Conservation (phyloP, 1,140 invertebrate genomes). For the Phortica variegata region DNA sequence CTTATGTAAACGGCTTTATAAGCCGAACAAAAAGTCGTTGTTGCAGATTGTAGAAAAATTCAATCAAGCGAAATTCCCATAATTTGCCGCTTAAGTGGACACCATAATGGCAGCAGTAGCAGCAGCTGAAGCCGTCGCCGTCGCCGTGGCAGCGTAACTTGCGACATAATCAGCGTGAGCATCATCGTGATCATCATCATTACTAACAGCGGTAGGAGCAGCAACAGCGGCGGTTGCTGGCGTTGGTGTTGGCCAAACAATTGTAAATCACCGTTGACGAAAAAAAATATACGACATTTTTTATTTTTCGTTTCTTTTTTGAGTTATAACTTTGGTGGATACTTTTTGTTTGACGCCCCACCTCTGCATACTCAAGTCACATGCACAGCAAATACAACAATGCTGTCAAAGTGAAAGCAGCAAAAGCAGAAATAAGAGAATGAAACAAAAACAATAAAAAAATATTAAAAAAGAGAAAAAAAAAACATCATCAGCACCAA, state of each 20-base stretch:
- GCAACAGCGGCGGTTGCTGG: no score
- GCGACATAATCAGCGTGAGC: slow-evolving; percentile 54
- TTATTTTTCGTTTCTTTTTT: not conserved
- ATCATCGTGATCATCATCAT: no score
- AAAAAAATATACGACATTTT: not conserved
- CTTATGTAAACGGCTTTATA: slow-evolving; percentile 34
- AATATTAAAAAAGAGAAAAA: no score
- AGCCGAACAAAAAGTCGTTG: slow-evolving; percentile 10
- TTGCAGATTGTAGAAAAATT: slow-evolving; percentile 34
- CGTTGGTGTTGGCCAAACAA: no score
- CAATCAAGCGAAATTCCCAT: slow-evolving; percentile 55
- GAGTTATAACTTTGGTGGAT: not conserved
- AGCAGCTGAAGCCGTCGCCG: slow-evolving; percentile 8
- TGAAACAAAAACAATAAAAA: slow-evolving; percentile 7
- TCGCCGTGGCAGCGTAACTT: slow-evolving; percentile 17
- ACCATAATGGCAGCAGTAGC: slow-evolving; percentile 32
- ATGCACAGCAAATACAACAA: not conserved
- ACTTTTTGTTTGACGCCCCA: not conserved
- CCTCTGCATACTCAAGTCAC: not conserved
- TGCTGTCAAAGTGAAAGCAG: slow-evolving; percentile 47
- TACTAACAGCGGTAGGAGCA: slow-evolving; percentile 12
- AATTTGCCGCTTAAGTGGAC: slow-evolving; percentile 53
- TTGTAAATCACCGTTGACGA: slow-evolving; percentile 32
- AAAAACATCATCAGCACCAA: no score
- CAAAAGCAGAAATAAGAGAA: slow-evolving; percentile 23